Conservation (phyloP, 1,140 invertebrate genomes). For the Scaptodrosophila lebanonensis region DNA sequence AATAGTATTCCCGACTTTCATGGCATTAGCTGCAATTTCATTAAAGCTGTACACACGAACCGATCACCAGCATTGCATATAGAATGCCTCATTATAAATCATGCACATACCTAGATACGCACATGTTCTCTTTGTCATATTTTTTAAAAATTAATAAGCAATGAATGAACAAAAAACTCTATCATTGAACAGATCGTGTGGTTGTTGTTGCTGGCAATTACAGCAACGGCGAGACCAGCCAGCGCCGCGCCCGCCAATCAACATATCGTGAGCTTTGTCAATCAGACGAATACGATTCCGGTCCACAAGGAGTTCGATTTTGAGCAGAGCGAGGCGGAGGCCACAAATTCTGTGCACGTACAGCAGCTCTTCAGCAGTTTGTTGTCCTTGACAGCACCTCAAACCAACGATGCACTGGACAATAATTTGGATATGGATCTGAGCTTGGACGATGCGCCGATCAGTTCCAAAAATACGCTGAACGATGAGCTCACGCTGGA, state of each 20-base stretch:
- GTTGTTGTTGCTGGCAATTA: conserved; percentile 34
- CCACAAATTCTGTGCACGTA: conserved; percentile 44
- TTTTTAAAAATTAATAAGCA: too few species aligned
- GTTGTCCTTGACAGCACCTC: conserved; percentile 31
- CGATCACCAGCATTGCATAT: conserved; percentile 30
- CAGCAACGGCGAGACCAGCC: conserved; percentile 19
- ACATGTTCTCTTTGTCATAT: too few species aligned
- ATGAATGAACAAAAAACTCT: too few species aligned
- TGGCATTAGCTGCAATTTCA: too few species aligned
- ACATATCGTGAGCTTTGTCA: conserved; percentile 54
- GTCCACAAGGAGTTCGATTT: conserved; percentile 50
- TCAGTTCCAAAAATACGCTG: conserved; percentile 36
- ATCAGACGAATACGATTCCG: conserved; percentile 9
- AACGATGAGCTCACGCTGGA: conserved; percentile 37
- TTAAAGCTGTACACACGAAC: too few species aligned
- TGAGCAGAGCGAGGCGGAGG: conserved; percentile 52
- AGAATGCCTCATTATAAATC: conserved; percentile 48
- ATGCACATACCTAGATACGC: not conserved
- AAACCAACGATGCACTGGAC: not conserved
- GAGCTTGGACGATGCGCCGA: conserved; percentile 42
- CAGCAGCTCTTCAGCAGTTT: conserved; percentile 45
- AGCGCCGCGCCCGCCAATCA: conserved; percentile 15
- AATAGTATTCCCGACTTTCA: too few species aligned
- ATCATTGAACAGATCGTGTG: conserved; percentile 34
- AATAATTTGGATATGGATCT: conserved; percentile 28